A percentile compares a stretch with the other conserved stretches of the same genome.
Evolutionary conservation across 2,888 invertebrate species (phyloP).

Genomic region (Diploptera punctata): DNA sequence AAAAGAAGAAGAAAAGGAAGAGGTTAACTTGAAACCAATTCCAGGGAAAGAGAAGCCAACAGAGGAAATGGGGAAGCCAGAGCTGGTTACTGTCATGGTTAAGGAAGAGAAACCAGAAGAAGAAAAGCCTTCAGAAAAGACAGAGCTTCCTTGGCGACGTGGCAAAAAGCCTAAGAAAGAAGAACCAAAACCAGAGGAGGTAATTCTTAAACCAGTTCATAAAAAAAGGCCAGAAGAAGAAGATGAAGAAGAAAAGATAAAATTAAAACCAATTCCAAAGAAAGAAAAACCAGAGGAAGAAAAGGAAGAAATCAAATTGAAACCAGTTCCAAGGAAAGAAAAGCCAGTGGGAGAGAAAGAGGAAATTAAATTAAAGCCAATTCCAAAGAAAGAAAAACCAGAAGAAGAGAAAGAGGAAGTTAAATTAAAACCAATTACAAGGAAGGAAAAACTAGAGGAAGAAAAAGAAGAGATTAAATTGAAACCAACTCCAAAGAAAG

Average conservation of each 20-base stretch:
- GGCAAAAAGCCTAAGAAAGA: conserved; percentile 28
- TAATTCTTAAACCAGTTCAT: conserved; percentile 56
- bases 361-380: conserved; percentile 41
- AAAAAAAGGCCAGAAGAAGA: conserved; percentile 51
- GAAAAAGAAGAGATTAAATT: conserved; percentile 46
- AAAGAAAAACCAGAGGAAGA: conserved; percentile 48
- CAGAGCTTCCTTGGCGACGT: conserved; percentile 36
- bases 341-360: conserved; percentile 49
- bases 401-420: conserved; percentile 46
- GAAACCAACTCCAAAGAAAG: conserved; percentile 42
- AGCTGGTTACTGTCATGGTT: background rate
- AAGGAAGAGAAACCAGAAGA: conserved; percentile 43
- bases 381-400: conserved; percentile 32
- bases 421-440: conserved; percentile 47
- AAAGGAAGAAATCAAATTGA: conserved; percentile 44
- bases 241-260: conserved; percentile 49
- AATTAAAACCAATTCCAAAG: conserved; percentile 53
- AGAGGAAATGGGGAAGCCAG: conserved; percentile 33
- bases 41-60: conserved; percentile 44
- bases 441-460: conserved; percentile 45
- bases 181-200: conserved; percentile 52
- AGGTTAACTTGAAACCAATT: conserved; percentile 43
- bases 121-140: conserved; percentile 1
- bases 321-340: conserved; percentile 36
- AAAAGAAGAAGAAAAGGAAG: conserved; percentile 48